Base-by-base conservation (phyloP, 2,113 vertebrate species). In the Zootoca vivipara region DNA sequence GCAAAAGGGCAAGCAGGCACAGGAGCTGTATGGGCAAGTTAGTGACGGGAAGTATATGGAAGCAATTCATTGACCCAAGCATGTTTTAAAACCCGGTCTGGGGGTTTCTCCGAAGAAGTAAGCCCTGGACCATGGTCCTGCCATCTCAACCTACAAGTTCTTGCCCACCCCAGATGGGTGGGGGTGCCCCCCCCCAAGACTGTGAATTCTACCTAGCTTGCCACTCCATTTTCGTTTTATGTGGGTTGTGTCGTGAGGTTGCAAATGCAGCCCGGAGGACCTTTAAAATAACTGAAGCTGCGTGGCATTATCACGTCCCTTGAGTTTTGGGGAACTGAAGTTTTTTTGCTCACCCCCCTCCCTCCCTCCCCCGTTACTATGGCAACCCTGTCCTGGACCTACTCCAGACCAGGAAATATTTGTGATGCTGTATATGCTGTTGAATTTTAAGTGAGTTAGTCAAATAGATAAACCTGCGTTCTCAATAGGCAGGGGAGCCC, bases 371-470 rank as follows among this genome's bases (percentile, higher is more conserved):
- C 52, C 35, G 87, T 88, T 88, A 88, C 87, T 88, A 88, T 88
- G 40, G 87, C 87, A 88, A 88, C 87, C 73, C 62, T 83, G 81
- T 88, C 87, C 87, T 88, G 87, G 87, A 88, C 87, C 81, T 35
- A 38, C n/a, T 88, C 81, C 81, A 88, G 81, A 77, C 87, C 87
- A 88, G 87, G 87, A 88, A 88, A 88, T 83, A 83, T 88, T 88
- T 88, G 81, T 78, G 80, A 83, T 78, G 62, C 87, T 15, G 81
- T 81, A 83, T 83, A 83, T 83, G 87, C 62, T 78, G 64, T 88
- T 88, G 72, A 83, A 83, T 88, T 88, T 88, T 67, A 30, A 83
- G 18, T 18, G 73, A 78, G 81, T 88, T 88, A 88, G 87, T 83
- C 87, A 88, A 88, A 88, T 30, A 88, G 73, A 83, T 83, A 88